phyloP scores from a whole-genome alignment of 2,888 invertebrate genomes.

The Catocala nupta region DNA sequence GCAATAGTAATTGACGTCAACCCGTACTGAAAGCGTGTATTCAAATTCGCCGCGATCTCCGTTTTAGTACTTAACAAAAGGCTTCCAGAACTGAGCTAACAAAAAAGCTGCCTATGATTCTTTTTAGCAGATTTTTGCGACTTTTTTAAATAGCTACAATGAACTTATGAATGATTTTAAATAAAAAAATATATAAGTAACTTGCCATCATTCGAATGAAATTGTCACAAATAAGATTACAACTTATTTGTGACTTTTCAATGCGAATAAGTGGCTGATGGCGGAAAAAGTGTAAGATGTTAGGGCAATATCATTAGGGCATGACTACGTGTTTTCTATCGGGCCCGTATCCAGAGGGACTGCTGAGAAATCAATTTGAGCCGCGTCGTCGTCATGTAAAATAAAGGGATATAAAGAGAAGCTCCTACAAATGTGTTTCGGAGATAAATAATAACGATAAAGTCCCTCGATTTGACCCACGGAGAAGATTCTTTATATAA shows the following conservation, averaged over 20 bases:
- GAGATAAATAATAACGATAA: conserved; percentile 77
- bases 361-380: conserved; percentile 69
- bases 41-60: conserved; percentile 30
- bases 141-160: conserved; percentile 11
- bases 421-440: conserved; percentile 68
- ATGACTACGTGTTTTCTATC: conserved; percentile 55
- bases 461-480: conserved; percentile 71
- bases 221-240: no score
- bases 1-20: conserved; percentile 46
- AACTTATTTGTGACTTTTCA: background rate
- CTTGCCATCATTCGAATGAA: no score
- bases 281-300: conserved; percentile 29
- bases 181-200: no score
- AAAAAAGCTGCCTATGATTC: conserved; percentile 17
- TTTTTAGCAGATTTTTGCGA: conserved; percentile 16
- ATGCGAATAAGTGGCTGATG: conserved; percentile 28
- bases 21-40: conserved; percentile 32
- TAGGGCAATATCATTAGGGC: conserved; percentile 54
- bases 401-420: conserved; percentile 68
- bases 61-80: conserved; percentile 32
- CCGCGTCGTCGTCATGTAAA: conserved; percentile 65
- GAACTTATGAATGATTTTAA: no score
- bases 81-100: conserved; percentile 28
- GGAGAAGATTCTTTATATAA: conserved; percentile 66
- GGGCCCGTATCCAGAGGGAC: conserved; percentile 51